phyloP scores from a whole-genome alignment of 2,888 invertebrate species.

The Agrotis segetum region DNA sequence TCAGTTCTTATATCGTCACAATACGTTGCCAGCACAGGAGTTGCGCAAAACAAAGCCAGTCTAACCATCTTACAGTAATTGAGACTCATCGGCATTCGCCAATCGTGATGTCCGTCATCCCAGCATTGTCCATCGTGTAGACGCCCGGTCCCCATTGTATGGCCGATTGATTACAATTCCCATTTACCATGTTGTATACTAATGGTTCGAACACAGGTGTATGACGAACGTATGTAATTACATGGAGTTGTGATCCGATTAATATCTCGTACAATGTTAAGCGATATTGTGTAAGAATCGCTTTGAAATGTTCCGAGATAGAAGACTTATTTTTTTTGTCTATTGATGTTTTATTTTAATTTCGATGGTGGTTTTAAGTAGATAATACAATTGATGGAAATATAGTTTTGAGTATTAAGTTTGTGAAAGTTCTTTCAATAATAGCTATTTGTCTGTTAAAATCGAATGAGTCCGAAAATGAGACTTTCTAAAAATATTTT shows the following conservation, averaged over 20 bases:
- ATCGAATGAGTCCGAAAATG: too few species aligned
- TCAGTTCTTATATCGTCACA: background rate
- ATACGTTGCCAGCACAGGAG: too few species aligned
- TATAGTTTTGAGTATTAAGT: too few species aligned
- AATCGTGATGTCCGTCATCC: conserved; percentile 64
- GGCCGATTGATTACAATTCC: conserved; percentile 83
- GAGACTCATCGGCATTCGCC: conserved; percentile 64
- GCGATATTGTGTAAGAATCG: conserved; percentile 54
- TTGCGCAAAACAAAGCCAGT: conserved; percentile 42
- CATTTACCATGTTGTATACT: conserved; percentile 71
- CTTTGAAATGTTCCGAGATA: conserved; percentile 29
- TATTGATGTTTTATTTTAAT: background rate
- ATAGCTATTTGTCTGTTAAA: too few species aligned
- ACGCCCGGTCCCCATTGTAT: conserved; percentile 74
- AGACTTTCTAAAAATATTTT: too few species aligned
- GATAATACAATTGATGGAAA: too few species aligned
- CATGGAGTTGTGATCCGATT: conserved; percentile 78
- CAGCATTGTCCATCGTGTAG: conserved; percentile 65
- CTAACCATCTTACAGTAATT: conserved; percentile 62
- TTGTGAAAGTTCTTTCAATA: too few species aligned
- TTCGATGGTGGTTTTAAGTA: background rate
- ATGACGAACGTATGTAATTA: conserved; percentile 74
- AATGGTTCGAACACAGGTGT: conserved; percentile 67
- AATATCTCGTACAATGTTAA: conserved; percentile 73
- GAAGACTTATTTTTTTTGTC: background rate